Evolutionary conservation across 2,113 vertebrate genomes (phyloP).

Genomic region (Podilymbus podiceps): DNA sequence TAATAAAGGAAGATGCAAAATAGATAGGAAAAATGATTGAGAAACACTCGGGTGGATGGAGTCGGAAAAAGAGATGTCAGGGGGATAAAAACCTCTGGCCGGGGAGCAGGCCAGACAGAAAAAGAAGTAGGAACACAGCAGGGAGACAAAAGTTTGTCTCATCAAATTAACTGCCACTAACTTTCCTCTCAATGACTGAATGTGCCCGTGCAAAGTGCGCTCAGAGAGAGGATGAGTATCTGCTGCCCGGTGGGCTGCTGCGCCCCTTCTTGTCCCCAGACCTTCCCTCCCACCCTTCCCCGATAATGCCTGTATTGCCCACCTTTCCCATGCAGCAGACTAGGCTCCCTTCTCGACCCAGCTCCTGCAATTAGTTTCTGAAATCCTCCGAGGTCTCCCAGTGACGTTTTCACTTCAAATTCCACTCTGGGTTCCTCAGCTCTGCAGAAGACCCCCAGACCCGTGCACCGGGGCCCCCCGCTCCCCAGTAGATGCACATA

Average conservation of each 20-base stretch:
- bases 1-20: not conserved
- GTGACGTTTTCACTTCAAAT: not conserved
- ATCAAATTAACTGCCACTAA: not conserved
- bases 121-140: not conserved
- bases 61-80: not conserved
- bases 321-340: not conserved
- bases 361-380: not conserved
- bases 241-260: not conserved
- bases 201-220: not conserved
- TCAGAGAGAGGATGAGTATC: not conserved
- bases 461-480: too few species aligned
- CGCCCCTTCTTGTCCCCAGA: not conserved
- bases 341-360: not conserved
- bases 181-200: not conserved
- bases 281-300: not conserved
- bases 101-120: not conserved
- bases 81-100: not conserved
- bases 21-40: not conserved
- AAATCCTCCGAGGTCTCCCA: not conserved
- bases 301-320: rapidly evolving
- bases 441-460: not conserved
- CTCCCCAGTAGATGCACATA: rapidly evolving
- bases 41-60: not conserved
- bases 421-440: not conserved
- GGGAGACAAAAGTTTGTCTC: not conserved